Evolutionary conservation across 2,113 vertebrate genomes (phyloP).

Genomic region (Misgurnus mizolepis): DNA sequence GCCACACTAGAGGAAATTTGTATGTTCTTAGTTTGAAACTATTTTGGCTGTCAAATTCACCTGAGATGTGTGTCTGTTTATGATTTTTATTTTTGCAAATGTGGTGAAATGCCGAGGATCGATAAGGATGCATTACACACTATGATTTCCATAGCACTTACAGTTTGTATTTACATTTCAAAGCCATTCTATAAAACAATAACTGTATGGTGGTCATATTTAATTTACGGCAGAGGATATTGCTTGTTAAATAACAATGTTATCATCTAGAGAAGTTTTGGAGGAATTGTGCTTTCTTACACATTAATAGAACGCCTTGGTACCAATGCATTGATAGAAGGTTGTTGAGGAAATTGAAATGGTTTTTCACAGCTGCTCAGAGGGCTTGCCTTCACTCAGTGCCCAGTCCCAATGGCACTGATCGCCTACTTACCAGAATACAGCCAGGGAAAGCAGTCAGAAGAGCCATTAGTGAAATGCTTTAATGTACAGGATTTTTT

Average conservation of each 20-base stretch:
- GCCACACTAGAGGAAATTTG: conserved; percentile 8
- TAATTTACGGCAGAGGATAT: neutral
- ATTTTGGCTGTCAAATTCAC: conserved; percentile 3
- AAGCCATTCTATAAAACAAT: neutral
- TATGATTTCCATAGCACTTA: neutral
- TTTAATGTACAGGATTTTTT: conserved; percentile 50
- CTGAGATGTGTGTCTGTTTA: neutral
- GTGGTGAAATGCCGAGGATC: neutral
- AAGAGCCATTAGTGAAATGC: conserved; percentile 55
- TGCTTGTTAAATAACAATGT: neutral
- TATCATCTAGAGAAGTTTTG: neutral
- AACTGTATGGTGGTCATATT: neutral
- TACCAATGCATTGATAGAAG: neutral
- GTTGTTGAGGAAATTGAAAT: conserved; percentile 17
- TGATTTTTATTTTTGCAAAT: neutral
- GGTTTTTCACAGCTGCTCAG: conserved; percentile 30
- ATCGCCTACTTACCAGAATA: conserved; percentile 51
- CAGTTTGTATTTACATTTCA: neutral
- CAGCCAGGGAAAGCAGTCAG: conserved; percentile 45
- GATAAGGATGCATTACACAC: neutral
- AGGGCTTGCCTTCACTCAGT: conserved; percentile 23
- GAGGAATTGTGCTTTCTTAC: neutral
- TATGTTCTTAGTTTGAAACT: conserved; percentile 10
- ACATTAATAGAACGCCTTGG: neutral
- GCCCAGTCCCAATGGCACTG: conserved; percentile 35